A percentile compares a stretch with the other conserved stretches of the same genome.
Evolutionary conservation across 2,113 vertebrate genomes (phyloP).

Genomic region (Gracilinanus agilis): DNA sequence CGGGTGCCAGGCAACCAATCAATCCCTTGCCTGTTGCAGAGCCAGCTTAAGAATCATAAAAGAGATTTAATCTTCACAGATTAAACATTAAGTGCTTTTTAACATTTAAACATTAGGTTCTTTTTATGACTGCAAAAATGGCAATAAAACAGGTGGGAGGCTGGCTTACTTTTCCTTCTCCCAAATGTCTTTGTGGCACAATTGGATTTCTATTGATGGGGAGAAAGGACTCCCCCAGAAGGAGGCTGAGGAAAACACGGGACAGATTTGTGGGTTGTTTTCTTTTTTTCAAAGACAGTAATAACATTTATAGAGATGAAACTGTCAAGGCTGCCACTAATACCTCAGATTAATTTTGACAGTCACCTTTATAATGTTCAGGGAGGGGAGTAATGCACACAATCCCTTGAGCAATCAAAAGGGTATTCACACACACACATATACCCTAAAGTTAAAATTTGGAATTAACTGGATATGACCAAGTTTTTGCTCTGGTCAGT

Average conservation of each 20-base stretch:
- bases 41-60: not conserved
- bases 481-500: not conserved
- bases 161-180: constrained; percentile 45
- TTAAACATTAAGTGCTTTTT: constrained; percentile 63
- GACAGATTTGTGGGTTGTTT: constrained; percentile 34
- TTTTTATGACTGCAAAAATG: constrained; percentile 16
- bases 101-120: constrained; percentile 42
- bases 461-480: constrained; percentile 9
- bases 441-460: not conserved
- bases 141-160: constrained; percentile 49
- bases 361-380: constrained; percentile 32
- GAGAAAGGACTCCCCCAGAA: constrained; percentile 5
- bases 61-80: constrained; percentile 55
- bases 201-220: constrained; percentile 73
- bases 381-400: not conserved
- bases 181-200: constrained; percentile 47
- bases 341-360: constrained; percentile 61
- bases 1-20: not conserved
- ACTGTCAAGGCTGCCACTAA: constrained; percentile 48
- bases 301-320: constrained; percentile 71
- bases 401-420: not conserved
- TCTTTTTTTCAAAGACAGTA: constrained; percentile 28
- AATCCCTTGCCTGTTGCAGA: constrained; percentile 56
- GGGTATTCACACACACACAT: not conserved
- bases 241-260: constrained; percentile 35